phyloP scores from a whole-genome alignment of 2,888 invertebrate genomes.

The Limnephilus lunatus region DNA sequence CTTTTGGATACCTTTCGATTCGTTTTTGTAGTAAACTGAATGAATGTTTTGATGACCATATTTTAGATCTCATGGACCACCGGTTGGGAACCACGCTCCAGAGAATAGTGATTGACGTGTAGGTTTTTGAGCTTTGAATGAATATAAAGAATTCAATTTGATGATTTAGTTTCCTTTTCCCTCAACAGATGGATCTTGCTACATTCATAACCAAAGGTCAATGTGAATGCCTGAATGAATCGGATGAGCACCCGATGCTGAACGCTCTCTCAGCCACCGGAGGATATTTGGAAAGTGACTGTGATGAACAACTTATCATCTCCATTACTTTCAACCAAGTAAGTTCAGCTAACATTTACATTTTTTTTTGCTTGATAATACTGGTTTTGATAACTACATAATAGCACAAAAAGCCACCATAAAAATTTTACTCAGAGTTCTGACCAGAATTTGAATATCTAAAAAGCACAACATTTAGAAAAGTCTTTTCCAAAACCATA shows the following conservation, averaged over 20 bases:
- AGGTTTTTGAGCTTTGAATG: not conserved
- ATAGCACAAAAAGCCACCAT: not conserved
- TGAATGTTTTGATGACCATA: too few relatives aligned
- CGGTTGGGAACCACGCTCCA: not conserved
- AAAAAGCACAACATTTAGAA: too few relatives aligned
- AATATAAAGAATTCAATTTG: not conserved
- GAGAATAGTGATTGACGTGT: not conserved
- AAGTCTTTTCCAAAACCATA: too few relatives aligned
- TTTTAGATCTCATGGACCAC: too few relatives aligned
- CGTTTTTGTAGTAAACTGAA: too few relatives aligned
- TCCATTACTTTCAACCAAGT: slow-evolving; percentile 90
- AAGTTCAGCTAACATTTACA: slow-evolving; percentile 26
- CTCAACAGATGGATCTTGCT: slow-evolving; percentile 90
- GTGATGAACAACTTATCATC: slow-evolving; percentile 95
- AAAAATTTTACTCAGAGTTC: too few relatives aligned
- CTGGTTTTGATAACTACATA: not conserved
- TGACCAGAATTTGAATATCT: too few relatives aligned
- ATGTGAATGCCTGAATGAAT: slow-evolving; percentile 97
- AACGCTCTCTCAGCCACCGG: slow-evolving; percentile 83
- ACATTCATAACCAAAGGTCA: slow-evolving; percentile 91
- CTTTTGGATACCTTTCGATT: too few relatives aligned
- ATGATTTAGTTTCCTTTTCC: slow-evolving; percentile 24
- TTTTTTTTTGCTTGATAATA: not conserved
- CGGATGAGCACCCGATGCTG: slow-evolving; percentile 91
- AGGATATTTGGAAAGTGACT: slow-evolving; percentile 90